These are phyloP conservation scores for Mus caroli DNA, from an alignment of 2,797 vertebrate genomes.

Conservation along the genomic window DNA sequence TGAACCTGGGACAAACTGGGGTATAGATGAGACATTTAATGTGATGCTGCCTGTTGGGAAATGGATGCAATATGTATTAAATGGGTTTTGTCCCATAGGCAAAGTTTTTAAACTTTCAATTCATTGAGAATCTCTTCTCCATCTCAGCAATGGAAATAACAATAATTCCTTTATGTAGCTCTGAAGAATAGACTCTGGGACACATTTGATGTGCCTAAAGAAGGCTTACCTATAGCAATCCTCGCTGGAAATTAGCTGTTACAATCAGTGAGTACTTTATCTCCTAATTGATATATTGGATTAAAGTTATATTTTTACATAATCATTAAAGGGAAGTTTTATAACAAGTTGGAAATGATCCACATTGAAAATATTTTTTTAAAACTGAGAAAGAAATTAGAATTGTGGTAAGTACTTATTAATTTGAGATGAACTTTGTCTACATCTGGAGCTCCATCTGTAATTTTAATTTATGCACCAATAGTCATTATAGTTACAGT, in stretches of 20 bases:
- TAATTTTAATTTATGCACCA: not conserved
- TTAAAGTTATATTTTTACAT: constrained; percentile 8
- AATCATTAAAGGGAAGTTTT: not conserved
- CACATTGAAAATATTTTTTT: not conserved
- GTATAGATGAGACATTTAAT: not conserved
- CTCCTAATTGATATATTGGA: not conserved
- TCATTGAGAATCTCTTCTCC: not conserved
- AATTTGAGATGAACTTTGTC: not conserved
- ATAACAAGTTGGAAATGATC: not conserved
- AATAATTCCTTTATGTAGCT: not conserved
- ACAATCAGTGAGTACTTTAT: not conserved
- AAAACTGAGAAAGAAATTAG: not conserved
- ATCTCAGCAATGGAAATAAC: not conserved
- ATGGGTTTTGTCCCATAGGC: not conserved
- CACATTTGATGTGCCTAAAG: not conserved
- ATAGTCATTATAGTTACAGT: not conserved
- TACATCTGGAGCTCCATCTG: not conserved
- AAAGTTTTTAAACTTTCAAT: not conserved
- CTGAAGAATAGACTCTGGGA: not conserved
- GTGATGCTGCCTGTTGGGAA: not conserved
- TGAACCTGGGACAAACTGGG: not conserved
- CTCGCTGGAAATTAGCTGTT: constrained; percentile 1
- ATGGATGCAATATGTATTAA: not conserved
- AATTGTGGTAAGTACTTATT: not conserved
- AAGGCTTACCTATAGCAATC: not conserved